Base-by-base conservation (phyloP, 2,797 vertebrate genomes). In the Lagorchestes hirsutus region DNA sequence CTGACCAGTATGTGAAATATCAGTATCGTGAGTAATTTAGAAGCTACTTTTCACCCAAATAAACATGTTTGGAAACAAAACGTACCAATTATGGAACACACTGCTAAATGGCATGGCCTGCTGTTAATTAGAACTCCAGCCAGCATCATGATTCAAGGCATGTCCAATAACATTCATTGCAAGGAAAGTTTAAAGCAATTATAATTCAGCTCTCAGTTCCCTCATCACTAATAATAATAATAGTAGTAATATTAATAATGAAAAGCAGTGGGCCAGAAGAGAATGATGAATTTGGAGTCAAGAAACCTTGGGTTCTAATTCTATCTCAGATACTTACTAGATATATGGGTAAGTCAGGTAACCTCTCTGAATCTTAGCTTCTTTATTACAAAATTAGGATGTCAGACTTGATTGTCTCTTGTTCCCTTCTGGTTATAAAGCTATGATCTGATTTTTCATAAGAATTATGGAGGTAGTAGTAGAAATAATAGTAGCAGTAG, bases 1-100 rank as follows among this genome's bases (percentile, higher is more conserved):
- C 93, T 90, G 87, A 94, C 29, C 57, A 55, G 90, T 58, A 55
- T 82, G 18, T 93, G 95, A 94, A 95, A 92, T 55, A 91, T n/a
- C 91, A 93, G 50, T 13, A 90, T 74, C 9, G 13, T 46, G 6
- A 16, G 91, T 29, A 93, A 91, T 4, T 11, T 28, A 59, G 5
- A 82, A 62, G 92, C 82, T 96, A 18, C 87, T 96, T 96, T 91
- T 55, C 52, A 52, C 52, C 90, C 0, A 57, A 54, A 93, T 56
- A 54, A 1, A 22, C 12, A 18, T 54, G 11, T 40, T 90, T n/a
- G 28, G 16, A 67, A 96, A 93, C 56, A 55, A 55, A 93, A 0
- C 27, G 28, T 34, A 3, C 54, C 31, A 6, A 90, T 18, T 46
- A 92, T 1, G 6, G 2, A 13, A 58, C 50, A 34, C 18, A 28